Percentiles rank a stretch among this genome's conserved stretches.
Evolutionary conservation across 2,797 vertebrate genomes (phyloP).

Genomic region (Characodon lateralis): DNA sequence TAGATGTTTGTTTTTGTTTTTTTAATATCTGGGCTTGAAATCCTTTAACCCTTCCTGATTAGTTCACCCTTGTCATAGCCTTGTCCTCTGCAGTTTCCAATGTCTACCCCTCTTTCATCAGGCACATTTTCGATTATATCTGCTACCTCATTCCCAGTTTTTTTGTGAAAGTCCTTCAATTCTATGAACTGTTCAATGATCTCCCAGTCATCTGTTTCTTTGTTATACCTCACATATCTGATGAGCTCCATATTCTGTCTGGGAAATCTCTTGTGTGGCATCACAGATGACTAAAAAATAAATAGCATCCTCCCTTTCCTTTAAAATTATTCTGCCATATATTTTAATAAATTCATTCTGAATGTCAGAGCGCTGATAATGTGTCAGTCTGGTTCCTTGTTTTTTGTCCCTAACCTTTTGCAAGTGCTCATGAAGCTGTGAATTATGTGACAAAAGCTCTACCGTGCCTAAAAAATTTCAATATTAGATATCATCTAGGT

Average conservation of each 20-base stretch:
- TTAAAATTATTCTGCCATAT: conserved; percentile 19
- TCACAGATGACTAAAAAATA: conserved; percentile 24
- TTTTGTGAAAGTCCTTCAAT: conserved; percentile 6
- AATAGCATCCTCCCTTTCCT: conserved; percentile 25
- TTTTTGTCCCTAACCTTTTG: conserved; percentile 32
- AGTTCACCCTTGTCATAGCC: background rate
- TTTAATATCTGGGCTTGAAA: background rate
- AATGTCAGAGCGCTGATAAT: background rate
- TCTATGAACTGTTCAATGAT: conserved; percentile 27
- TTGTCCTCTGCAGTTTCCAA: background rate
- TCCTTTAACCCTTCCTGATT: background rate
- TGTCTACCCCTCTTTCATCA: background rate
- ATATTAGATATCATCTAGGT: conserved; percentile 17
- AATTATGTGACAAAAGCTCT: conserved; percentile 29
- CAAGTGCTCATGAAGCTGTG: conserved; percentile 34
- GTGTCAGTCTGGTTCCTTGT: background rate
- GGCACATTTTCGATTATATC: background rate
- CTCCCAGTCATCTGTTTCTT: conserved; percentile 31
- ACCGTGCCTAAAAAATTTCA: conserved; percentile 3
- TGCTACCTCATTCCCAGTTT: background rate
- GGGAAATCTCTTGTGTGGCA: conserved; percentile 3
- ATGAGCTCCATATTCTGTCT: background rate
- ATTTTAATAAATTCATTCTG: conserved; percentile 27
- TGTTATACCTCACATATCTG: background rate
- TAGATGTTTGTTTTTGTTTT: background rate